Base-by-base conservation (phyloP, 2,113 vertebrate genomes). In the Pogonocichla stellata region DNA sequence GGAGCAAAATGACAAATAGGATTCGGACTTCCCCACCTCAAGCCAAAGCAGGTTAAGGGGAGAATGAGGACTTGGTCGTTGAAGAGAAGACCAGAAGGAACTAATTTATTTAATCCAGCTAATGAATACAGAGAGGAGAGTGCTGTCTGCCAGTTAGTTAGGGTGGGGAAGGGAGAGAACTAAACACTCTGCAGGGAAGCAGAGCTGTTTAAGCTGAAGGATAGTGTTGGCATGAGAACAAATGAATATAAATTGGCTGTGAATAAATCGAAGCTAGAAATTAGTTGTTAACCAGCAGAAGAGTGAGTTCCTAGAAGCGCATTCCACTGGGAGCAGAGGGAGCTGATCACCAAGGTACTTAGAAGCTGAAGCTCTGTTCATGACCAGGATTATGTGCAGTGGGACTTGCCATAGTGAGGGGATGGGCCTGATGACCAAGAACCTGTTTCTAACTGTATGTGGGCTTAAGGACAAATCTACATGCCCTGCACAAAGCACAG, bases 141-240 rank as follows among this genome's bases (percentile, higher is more conserved):
- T 36, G 10, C 28, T 78, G 36, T 65, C 19, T 62, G 65, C 64
- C 23, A 40, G 6, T 67, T 57, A 84, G 42, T 23, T 88, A 72
- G 31, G 42, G 18, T 31, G 28, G 12, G 50, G 48, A 15, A 82
- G 7, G 23, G 78, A 85, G 28, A 48, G 26, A 91, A 86, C 51
- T 43, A 82, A 90, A 77, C 45, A 53, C 36, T 3, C 4, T 72
- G 45, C 62, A 57, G 74, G 79, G 71, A 82, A 88, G 60, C 74
- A 86, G 84, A 94, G 74, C 92, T 80, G 29, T 86, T 96, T 72
- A 77, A 94, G 82, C 85, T 94, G 23, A 82, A 88, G 66, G 58
- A 61, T 73, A 80, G 54, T 58, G 74, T 42, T 95, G 95, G 92
- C 96, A 96, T 3, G 3, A 88, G 90, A 96, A 96, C 81, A 96